Base-by-base conservation (phyloP, 2,888 invertebrate genomes). In the Drosophila nigricruria region DNA sequence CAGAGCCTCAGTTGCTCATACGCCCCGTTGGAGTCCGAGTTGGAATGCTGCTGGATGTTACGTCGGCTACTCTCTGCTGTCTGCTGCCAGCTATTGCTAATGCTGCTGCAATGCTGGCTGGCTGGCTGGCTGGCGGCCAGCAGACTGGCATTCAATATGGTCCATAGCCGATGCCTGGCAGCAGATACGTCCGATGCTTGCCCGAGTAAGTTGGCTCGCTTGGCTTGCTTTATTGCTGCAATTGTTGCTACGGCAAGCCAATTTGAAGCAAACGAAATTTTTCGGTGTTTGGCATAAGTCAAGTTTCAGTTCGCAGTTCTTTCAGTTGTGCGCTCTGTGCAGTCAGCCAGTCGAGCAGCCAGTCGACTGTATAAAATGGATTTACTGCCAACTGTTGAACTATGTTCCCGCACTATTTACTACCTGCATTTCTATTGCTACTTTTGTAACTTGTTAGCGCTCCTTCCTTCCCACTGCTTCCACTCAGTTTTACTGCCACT, bases 401-500 rank as follows among this genome's bases (percentile, higher is more conserved):
- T 88, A 79, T 77, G 73, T 53, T 54, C 65, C 77, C 70, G 76
- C 73, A 81, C 81, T 88, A 83, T 81, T 87, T 84, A 84, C 89
- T 89, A 88, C 85, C 85, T 88, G 88, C 89, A 89, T 85, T 89
- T 85, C 89, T 89, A 85, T 88, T 85, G 89, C 84, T 87, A 89
- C 89, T 85, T 89, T 89, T 81, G 89, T 85, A 85, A 85, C 85
- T 89, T 89, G 85, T 85, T 85, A 87, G 88, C 85, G 80, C 75
- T 71, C 3, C 49, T 10, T 9, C 38, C 38, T 8, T 49, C 66
- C 58, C 81, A 58, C 16, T 64, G 60, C 68, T 47, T 45, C 59
- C 64, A 34, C 64, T 70, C 61, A 60, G 58, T 71, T 82, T 87
- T 84, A 83, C 79, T 64, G 79, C 82, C 67, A 69, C 67, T 73